A percentile compares a stretch with the other conserved stretches of the same genome.
Evolutionary conservation across 2,888 invertebrate species (phyloP).

Genomic region (Tachina fera): DNA sequence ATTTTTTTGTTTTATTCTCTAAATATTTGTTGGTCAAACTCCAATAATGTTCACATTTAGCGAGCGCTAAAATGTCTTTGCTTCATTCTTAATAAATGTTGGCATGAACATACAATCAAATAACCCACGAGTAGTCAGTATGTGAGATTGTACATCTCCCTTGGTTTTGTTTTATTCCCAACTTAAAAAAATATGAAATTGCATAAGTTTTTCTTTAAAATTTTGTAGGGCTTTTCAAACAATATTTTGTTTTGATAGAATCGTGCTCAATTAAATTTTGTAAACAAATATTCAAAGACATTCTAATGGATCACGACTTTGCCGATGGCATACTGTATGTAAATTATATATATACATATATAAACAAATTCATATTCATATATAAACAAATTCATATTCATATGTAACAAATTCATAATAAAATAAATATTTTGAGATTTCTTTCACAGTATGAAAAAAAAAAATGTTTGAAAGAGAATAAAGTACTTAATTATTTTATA

Average conservation of each 20-base stretch:
- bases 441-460: neutral
- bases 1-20: neutral
- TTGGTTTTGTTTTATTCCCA: slow-evolving; percentile 20
- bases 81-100: slow-evolving; percentile 61
- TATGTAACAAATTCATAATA: slow-evolving; percentile 59
- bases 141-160: slow-evolving; percentile 34
- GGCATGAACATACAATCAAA: slow-evolving; percentile 54
- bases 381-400: slow-evolving; percentile 48
- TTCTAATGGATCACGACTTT: slow-evolving; percentile 70
- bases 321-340: slow-evolving; percentile 52
- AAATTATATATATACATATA: slow-evolving; percentile 50
- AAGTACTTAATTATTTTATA: slow-evolving; percentile 63
- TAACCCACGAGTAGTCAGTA: neutral
- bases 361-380: slow-evolving; percentile 41
- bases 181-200: slow-evolving; percentile 64
- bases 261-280: slow-evolving; percentile 71
- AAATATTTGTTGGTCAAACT: slow-evolving; percentile 60
- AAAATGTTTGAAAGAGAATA: slow-evolving; percentile 14
- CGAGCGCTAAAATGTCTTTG: slow-evolving; percentile 15
- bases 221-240: slow-evolving; percentile 59
- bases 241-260: slow-evolving; percentile 49
- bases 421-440: slow-evolving; percentile 46
- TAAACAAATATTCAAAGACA: slow-evolving; percentile 65
- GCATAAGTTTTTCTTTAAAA: slow-evolving; percentile 57
- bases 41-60: slow-evolving; percentile 19